These are phyloP conservation scores for Nemotelus pantherinus DNA, from an alignment of 2,888 invertebrate genomes.

Conservation along the genomic window DNA sequence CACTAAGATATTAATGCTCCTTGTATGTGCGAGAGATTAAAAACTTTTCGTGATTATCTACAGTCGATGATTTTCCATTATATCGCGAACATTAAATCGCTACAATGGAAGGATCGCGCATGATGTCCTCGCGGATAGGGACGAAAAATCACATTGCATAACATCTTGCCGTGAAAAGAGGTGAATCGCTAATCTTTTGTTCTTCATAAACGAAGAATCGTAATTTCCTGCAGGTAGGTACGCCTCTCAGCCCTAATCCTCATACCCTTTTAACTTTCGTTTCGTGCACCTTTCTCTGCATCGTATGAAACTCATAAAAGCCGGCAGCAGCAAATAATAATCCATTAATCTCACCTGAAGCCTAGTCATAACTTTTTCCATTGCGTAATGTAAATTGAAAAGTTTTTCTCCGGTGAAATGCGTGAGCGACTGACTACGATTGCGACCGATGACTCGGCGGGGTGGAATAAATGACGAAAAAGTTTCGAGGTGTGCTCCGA, in stretches of 20 bases:
- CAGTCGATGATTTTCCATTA: constrained; percentile 37
- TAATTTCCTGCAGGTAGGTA: neutral
- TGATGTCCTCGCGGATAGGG: neutral
- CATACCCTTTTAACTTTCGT: neutral
- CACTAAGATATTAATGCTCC: no score
- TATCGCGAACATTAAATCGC: constrained; percentile 25
- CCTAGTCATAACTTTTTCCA: constrained; percentile 37
- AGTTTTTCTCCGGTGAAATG: constrained; percentile 29
- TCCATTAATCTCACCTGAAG: constrained; percentile 44
- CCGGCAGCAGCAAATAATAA: constrained; percentile 26
- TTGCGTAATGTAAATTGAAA: constrained; percentile 41
- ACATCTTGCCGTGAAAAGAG: neutral
- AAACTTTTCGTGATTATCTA: constrained; percentile 35
- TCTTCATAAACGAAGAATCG: constrained; percentile 5
- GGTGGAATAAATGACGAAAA: constrained; percentile 27
- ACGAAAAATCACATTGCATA: neutral
- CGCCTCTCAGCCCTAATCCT: neutral
- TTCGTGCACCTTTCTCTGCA: neutral
- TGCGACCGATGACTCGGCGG: no score
- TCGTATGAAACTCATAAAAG: constrained; percentile 14
- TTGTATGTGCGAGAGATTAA: constrained; percentile 19
- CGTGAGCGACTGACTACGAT: no score
- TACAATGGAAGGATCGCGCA: neutral
- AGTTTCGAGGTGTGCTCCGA: neutral
- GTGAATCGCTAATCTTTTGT: neutral